Evolutionary conservation across 1,140 invertebrate species (phyloP).

Genomic region (Drosophila tsacasi): DNA sequence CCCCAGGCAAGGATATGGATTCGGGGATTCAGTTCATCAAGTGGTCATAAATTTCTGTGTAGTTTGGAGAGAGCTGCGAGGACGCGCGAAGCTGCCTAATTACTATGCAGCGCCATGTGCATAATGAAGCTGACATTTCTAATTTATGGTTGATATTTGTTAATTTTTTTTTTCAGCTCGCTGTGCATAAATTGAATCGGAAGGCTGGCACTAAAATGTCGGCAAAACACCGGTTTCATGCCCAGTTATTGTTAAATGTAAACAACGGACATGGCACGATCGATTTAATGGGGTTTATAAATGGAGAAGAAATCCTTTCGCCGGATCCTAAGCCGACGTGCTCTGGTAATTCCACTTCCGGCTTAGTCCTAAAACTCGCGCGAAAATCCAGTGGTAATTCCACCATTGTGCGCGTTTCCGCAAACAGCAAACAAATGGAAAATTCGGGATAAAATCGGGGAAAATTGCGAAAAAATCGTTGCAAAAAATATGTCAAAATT

Average conservation of each 20-base stretch:
- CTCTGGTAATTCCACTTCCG: constrained; percentile 63
- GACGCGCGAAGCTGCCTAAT: constrained; percentile 59
- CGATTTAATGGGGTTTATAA: constrained; percentile 17
- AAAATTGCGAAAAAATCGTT: constrained; percentile 38
- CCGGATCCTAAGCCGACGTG: constrained; percentile 42
- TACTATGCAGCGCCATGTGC: constrained; percentile 82
- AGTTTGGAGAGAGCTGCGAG: constrained; percentile 33
- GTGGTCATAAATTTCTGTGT: constrained; percentile 78
- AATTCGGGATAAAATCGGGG: constrained; percentile 42
- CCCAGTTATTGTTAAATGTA: constrained; percentile 71
- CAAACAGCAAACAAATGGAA: constrained; percentile 25
- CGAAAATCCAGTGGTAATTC: constrained; percentile 67
- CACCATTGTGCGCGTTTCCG: constrained; percentile 36
- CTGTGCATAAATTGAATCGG: constrained; percentile 62
- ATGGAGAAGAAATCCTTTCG: constrained; percentile 25
- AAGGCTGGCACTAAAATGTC: constrained; percentile 73
- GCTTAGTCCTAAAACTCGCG: constrained; percentile 56
- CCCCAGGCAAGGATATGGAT: constrained; percentile 35
- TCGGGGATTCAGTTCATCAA: constrained; percentile 75
- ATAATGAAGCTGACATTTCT: constrained; percentile 82
- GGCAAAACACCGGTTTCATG: constrained; percentile 80
- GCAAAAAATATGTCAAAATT: constrained; percentile 53
- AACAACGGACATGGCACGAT: constrained; percentile 47
- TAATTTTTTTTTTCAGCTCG: constrained; percentile 37
- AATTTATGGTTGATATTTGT: constrained; percentile 81